These are phyloP conservation scores for Volucella inanis DNA, from an alignment of 2,888 invertebrate genomes.

Conservation along the genomic window DNA sequence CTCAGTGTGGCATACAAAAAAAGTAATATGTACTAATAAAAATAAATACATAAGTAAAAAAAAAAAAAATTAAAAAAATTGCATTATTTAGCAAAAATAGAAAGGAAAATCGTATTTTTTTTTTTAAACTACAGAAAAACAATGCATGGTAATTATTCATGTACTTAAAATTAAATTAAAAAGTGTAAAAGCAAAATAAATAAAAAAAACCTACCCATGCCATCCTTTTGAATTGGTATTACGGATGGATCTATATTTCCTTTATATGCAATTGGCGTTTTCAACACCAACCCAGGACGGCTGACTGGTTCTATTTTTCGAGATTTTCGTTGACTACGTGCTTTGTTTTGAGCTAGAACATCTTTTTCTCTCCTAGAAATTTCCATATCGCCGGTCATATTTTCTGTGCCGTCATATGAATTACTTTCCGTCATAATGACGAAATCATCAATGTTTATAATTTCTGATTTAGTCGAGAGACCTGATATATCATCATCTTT, in stretches of 20 bases:
- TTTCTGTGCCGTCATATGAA: constrained; percentile 82
- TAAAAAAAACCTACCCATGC: constrained; percentile 88
- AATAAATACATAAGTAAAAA: no score
- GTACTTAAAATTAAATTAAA: constrained; percentile 43
- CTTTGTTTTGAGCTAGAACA: constrained; percentile 54
- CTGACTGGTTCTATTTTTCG: constrained; percentile 89
- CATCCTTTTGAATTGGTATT: constrained; percentile 94
- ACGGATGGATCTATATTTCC: constrained; percentile 92
- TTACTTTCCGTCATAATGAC: constrained; percentile 82
- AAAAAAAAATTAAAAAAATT: neutral
- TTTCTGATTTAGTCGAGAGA: constrained; percentile 81
- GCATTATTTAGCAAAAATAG: neutral
- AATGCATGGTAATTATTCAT: no score
- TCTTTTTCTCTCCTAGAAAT: constrained; percentile 47
- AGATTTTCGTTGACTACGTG: constrained; percentile 81
- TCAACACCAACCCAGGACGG: constrained; percentile 89
- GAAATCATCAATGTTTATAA: constrained; percentile 83
- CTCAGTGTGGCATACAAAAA: no score
- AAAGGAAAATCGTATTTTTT: no score
- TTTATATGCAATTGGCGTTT: constrained; percentile 91
- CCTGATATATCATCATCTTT: constrained; percentile 77
- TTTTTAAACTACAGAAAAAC: no score
- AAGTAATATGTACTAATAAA: no score
- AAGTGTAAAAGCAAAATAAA: constrained; percentile 59
- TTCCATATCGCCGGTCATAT: constrained; percentile 79